These are phyloP conservation scores for Rhagologus leucostigma DNA, from an alignment of 2,113 vertebrate genomes.

Conservation along the genomic window DNA sequence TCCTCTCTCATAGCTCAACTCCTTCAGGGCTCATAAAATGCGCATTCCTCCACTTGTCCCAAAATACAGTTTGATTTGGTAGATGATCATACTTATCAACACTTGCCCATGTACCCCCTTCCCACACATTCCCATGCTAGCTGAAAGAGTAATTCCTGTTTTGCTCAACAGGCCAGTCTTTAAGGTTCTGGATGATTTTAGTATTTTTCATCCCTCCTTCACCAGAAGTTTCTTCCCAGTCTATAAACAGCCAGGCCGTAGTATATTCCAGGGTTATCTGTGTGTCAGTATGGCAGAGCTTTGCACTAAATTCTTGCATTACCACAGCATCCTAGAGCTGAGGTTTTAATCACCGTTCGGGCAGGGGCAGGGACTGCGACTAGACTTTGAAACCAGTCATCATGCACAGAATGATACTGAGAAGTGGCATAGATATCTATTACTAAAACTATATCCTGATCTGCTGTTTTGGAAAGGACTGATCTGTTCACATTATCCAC, in stretches of 20 bases:
- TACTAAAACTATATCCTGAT: background rate
- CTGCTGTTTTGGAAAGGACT: background rate
- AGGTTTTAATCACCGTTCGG: background rate
- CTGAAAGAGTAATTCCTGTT: background rate
- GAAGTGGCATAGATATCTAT: background rate
- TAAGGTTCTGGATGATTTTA: background rate
- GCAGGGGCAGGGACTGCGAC: background rate
- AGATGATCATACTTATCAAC: background rate
- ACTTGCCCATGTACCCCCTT: background rate
- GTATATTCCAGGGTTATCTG: background rate
- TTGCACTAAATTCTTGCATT: background rate
- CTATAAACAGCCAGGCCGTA: background rate
- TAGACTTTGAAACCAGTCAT: background rate
- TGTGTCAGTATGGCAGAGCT: background rate
- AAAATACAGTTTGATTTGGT: slow-evolving; percentile 8
- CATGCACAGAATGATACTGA: background rate
- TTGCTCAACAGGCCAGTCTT: background rate
- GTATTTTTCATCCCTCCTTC: background rate
- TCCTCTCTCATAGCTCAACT: background rate
- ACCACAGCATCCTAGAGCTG: background rate
- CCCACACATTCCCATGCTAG: background rate
- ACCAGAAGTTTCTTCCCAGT: background rate
- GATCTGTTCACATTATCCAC: background rate
- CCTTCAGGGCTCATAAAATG: slow-evolving; percentile 23
- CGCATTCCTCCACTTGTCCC: slow-evolving; percentile 6